Evolutionary conservation across 2,797 vertebrate species (phyloP).

Genomic region (Siniperca undulata): DNA sequence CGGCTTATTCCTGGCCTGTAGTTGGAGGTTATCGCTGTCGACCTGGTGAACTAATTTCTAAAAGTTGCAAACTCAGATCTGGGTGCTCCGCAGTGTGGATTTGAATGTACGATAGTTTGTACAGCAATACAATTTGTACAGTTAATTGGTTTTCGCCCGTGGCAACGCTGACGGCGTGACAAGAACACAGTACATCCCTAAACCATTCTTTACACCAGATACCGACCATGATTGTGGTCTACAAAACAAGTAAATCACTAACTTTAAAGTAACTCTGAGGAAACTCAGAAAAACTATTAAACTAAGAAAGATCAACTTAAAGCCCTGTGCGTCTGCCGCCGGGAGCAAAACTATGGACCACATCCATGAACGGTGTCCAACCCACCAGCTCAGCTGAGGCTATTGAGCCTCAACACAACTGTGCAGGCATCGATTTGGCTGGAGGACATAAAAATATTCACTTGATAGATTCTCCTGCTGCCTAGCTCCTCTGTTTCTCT

Average conservation of each 20-base stretch:
- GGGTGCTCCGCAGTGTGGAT: neutral
- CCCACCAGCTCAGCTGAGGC: slow-evolving; percentile 11
- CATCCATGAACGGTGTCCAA: slow-evolving; percentile 41
- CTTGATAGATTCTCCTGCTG: slow-evolving; percentile 37
- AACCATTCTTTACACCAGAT: neutral
- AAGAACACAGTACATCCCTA: neutral
- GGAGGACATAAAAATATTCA: slow-evolving; percentile 30
- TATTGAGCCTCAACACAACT: slow-evolving; percentile 24
- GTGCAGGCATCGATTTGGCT: slow-evolving; percentile 46
- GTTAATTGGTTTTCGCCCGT: neutral
- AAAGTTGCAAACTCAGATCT: neutral
- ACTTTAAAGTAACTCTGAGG: neutral
- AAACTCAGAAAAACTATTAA: slow-evolving; percentile 11
- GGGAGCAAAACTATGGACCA: slow-evolving; percentile 12
- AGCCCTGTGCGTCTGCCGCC: neutral
- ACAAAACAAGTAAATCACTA: neutral
- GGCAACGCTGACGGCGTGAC: neutral
- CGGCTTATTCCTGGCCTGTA: neutral
- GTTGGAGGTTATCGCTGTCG: neutral
- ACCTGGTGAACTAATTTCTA: neutral
- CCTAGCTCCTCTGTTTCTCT: slow-evolving; percentile 20
- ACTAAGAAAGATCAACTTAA: slow-evolving; percentile 5
- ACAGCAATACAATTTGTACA: neutral
- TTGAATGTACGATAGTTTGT: neutral
- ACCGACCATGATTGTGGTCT: neutral